A percentile compares a stretch with the other conserved stretches of the same genome.
Conservation (phyloP, 2,888 invertebrate genomes). For the Agonopterix alstromeriana region DNA sequence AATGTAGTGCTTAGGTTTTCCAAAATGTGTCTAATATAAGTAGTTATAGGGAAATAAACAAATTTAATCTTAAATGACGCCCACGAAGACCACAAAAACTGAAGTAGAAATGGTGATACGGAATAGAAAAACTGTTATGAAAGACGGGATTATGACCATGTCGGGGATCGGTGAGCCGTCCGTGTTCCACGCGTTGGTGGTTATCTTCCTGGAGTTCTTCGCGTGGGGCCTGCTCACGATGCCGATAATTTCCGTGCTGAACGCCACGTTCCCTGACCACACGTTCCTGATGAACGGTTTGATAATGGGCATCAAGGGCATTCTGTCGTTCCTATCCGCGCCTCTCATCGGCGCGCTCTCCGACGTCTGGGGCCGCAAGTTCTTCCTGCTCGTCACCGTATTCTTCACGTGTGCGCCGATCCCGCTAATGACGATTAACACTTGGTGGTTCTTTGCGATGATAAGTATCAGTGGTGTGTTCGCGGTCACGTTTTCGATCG, state of each 20-base stretch:
- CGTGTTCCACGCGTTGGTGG: slow-evolving; percentile 98
- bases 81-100: slow-evolving; percentile 87
- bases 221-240: slow-evolving; percentile 99
- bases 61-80: slow-evolving; percentile 77
- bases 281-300: slow-evolving; percentile 99
- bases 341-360: slow-evolving; percentile 98
- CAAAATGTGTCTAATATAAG: slow-evolving; percentile 64
- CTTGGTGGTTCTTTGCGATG: slow-evolving; percentile 99
- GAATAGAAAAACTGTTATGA: slow-evolving; percentile 90
- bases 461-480: slow-evolving; percentile 99
- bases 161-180: slow-evolving; percentile 95
- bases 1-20: slow-evolving; percentile 64
- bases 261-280: slow-evolving; percentile 98
- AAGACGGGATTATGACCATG: slow-evolving; percentile 93
- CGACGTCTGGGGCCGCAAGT: slow-evolving; percentile 99
- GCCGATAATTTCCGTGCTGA: slow-evolving; percentile 96
- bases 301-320: slow-evolving; percentile 98
- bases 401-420: slow-evolving; percentile 99
- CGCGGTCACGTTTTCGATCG: slow-evolving; percentile 99
- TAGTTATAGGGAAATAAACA: slow-evolving; percentile 56
- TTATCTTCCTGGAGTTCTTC: slow-evolving; percentile 99
- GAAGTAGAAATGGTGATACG: slow-evolving; percentile 92
- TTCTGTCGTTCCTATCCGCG: slow-evolving; percentile 97
- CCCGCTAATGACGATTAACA: slow-evolving; percentile 98
- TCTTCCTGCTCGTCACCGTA: slow-evolving; percentile 97